Conservation (phyloP, 2,797 vertebrate genomes). For the Paratrypauchen microcephalus region DNA sequence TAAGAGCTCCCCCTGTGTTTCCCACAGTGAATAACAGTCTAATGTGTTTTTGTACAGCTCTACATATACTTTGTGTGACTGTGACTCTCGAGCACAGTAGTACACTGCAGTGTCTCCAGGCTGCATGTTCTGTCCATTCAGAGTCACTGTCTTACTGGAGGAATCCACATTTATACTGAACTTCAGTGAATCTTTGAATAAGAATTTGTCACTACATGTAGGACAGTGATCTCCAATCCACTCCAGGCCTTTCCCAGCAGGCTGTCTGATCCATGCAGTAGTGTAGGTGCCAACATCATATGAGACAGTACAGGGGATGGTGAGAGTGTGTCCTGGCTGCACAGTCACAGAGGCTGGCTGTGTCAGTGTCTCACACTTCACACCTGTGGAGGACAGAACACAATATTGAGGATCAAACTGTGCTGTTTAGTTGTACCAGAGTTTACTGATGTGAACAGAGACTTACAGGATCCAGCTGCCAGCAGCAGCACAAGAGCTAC, state of each 20-base stretch:
- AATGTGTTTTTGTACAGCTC: neutral
- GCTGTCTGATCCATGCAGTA: neutral
- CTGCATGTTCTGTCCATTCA: slow-evolving; percentile 3
- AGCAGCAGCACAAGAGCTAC: slow-evolving; percentile 48
- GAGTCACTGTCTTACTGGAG: neutral
- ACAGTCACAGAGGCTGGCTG: slow-evolving; percentile 43
- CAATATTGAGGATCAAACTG: neutral
- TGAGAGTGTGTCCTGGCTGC: slow-evolving; percentile 38
- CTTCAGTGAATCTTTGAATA: too few species aligned
- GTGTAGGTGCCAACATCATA: neutral
- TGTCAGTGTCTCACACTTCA: slow-evolving; percentile 17
- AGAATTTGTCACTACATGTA: too few species aligned
- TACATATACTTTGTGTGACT: neutral
- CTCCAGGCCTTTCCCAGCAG: neutral
- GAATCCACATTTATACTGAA: neutral
- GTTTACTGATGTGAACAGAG: slow-evolving; percentile 10
- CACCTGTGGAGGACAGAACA: slow-evolving; percentile 3
- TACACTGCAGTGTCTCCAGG: neutral
- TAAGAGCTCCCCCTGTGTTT: too few species aligned
- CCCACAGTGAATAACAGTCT: neutral
- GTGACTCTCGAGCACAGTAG: neutral
- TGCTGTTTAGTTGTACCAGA: slow-evolving; percentile 5
- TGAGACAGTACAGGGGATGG: slow-evolving; percentile 19
- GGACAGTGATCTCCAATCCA: too few species aligned
- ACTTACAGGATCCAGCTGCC: slow-evolving; percentile 44